Conservation (phyloP, 2,888 invertebrate genomes). For the Parnassius orleans region DNA sequence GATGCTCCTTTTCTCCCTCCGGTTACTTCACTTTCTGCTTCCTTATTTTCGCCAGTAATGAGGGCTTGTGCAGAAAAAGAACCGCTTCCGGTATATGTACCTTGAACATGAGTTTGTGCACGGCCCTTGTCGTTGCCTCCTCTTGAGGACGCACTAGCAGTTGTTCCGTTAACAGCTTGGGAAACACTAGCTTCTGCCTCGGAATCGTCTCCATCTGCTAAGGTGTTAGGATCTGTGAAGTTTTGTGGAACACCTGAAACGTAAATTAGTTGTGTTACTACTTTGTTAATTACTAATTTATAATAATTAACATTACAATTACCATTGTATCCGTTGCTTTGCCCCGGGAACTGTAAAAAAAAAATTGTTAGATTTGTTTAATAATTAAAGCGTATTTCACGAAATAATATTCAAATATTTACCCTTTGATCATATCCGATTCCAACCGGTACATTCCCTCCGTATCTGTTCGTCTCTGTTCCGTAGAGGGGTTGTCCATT, state of each 20-base stretch:
- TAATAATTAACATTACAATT: slow-evolving; percentile 13
- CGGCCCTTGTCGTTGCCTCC: slow-evolving; percentile 88
- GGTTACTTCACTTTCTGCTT: slow-evolving; percentile 85
- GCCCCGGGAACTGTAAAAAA: slow-evolving; percentile 32
- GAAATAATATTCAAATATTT: slow-evolving; percentile 28
- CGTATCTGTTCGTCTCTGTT: slow-evolving; percentile 9
- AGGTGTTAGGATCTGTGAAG: slow-evolving; percentile 60
- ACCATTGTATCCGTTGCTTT: slow-evolving; percentile 33
- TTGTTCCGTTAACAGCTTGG: slow-evolving; percentile 82
- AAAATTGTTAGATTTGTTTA: neutral
- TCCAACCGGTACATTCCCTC: slow-evolving; percentile 8
- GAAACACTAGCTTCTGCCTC: slow-evolving; percentile 86
- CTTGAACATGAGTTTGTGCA: slow-evolving; percentile 91
- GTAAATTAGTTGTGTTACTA: neutral
- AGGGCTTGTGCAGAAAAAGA: slow-evolving; percentile 92
- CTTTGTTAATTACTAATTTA: neutral
- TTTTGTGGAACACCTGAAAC: slow-evolving; percentile 63
- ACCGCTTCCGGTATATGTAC: slow-evolving; percentile 88
- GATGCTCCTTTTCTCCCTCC: slow-evolving; percentile 88
- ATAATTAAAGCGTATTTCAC: neutral
- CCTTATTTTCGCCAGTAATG: slow-evolving; percentile 87
- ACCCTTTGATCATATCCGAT: slow-evolving; percentile 33
- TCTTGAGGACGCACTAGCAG: slow-evolving; percentile 88
- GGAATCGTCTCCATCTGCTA: slow-evolving; percentile 84
- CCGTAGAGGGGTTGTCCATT: slow-evolving; percentile 23